Evolutionary conservation across 2,888 invertebrate genomes (phyloP), one percentile per base, ranked within the genome.

Genomic region (Toxonevra muliebris): DNA sequence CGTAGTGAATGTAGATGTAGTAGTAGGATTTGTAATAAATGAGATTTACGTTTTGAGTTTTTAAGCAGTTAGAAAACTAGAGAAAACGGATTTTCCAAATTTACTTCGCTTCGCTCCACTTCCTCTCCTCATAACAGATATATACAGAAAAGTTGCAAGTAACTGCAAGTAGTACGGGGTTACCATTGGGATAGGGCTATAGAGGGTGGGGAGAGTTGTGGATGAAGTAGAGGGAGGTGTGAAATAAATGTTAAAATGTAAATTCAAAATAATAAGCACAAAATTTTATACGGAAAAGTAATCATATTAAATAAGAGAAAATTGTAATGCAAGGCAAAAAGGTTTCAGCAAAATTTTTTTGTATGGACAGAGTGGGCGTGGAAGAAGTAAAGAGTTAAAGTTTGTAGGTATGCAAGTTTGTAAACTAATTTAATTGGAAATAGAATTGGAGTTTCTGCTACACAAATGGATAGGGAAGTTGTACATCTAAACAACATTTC

Each of bases 231-330:
- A 12, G 17, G 19, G 60, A 30, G 54, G 30, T 55, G 55, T 61
- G 48, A 50, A 55, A 43, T 55, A 65, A 30, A 30, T 30, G 30
- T 30, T 65, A 67, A 65, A 69, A 71, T 69, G 65, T 68, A 69
- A 69, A 71, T 71, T 69, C 69, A 59, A 69, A 71, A 71, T 69
- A 68, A 69, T 71, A 69, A 71, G 64, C 61, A 64, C 59, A 60
- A 48, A 69, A 71, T 66, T 69, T 65, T 62, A 52, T 72, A 62
- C 50, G 55, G 52, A 30, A 68, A 69, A 65, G 64, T 72, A 72
- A 72, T 72, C 71, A 71, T 69, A 68, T 71, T 71, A 68, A 68
- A 68, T 66, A 69, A 68, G 71, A 55, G 68, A 69, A 69, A 66
- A 71, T 54, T 61, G 43, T 62, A 60, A 68, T 65, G 58, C 54